Evolutionary conservation across 2,113 vertebrate genomes (phyloP), one percentile per base, ranked within the genome.

Genomic region (Myxocyprinus asiaticus): DNA sequence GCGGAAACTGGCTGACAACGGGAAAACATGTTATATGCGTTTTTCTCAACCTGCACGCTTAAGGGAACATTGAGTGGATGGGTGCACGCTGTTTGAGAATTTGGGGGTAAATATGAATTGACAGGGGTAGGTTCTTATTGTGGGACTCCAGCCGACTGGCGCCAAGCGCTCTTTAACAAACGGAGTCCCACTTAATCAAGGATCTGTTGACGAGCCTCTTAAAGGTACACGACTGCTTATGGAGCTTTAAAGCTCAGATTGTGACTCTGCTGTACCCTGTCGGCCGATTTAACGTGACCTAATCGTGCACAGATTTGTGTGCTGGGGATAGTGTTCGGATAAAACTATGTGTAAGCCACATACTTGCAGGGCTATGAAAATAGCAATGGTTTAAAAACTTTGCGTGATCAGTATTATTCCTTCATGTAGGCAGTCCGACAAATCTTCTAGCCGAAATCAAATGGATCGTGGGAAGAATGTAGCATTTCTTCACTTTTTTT

Each of bases 81-180:
- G 87, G 86, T 85, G 88, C 85, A 83, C 84, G 82, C 88, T 87
- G 89, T 89, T 89, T 90, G 87, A 88, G 87, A 83, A 86, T 91
- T 93, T 91, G 89, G 90, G 85, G 87, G 78, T 90, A 93, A 94
- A 95, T 95, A 91, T 91, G 92, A 95, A 94, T 93, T 95, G 95
- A 96, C 95, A 95, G 92, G 91, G 92, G 93, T 92, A 91, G 94
- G 92, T 91, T 92, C 93, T 94, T 92, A 93, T 93, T 94, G 94
- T 93, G 89, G 90, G 90, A 91, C 88, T 89, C 90, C 92, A 92
- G 92, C 91, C 90, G 93, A 92, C 92, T 92, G 95, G 94, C 94
- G 93, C 94, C 94, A 91, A 91, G 92, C 86, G 89, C 88, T 88
- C 90, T 90, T 90, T 89, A 91, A 91, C 91, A 87, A 88, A 87